Evolutionary conservation across 2,113 vertebrate genomes (phyloP).

Genomic region (Helogale parvula): DNA sequence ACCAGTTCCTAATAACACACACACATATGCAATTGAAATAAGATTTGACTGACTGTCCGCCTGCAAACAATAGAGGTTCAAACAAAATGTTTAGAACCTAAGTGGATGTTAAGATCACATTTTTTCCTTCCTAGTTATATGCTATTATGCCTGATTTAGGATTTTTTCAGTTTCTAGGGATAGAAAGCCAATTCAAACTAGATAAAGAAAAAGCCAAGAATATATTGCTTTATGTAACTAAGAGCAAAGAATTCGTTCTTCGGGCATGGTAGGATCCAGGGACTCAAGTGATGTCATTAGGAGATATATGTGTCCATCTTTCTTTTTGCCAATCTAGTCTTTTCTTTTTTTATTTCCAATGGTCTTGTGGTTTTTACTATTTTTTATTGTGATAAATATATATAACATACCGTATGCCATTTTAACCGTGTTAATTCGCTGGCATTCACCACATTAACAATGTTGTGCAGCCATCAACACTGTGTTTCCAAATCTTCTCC

Average conservation of each 20-base stretch:
- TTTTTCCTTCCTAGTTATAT: neutral
- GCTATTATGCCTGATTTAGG: neutral
- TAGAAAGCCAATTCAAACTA: constrained; percentile 1
- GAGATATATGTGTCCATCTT: neutral
- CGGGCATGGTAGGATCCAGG: neutral
- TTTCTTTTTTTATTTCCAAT: neutral
- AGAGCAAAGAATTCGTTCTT: constrained; percentile 9
- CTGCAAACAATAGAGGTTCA: neutral
- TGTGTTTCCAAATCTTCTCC: neutral
- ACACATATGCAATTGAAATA: neutral
- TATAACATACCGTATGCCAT: neutral
- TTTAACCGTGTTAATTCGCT: neutral
- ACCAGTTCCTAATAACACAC: neutral
- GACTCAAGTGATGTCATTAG: neutral
- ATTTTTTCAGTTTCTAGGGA: constrained; percentile 10
- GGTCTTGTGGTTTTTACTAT: neutral
- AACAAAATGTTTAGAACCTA: constrained; percentile 10
- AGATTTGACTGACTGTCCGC: constrained; percentile 8
- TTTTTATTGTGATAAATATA: neutral
- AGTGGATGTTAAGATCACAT: neutral
- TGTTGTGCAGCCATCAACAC: neutral
- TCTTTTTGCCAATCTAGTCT: neutral
- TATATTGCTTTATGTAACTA: neutral
- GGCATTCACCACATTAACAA: neutral
- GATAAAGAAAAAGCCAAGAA: neutral